These are phyloP conservation scores for Lepidothrix coronata DNA, from an alignment of 2,113 vertebrate genomes.

Conservation along the genomic window DNA sequence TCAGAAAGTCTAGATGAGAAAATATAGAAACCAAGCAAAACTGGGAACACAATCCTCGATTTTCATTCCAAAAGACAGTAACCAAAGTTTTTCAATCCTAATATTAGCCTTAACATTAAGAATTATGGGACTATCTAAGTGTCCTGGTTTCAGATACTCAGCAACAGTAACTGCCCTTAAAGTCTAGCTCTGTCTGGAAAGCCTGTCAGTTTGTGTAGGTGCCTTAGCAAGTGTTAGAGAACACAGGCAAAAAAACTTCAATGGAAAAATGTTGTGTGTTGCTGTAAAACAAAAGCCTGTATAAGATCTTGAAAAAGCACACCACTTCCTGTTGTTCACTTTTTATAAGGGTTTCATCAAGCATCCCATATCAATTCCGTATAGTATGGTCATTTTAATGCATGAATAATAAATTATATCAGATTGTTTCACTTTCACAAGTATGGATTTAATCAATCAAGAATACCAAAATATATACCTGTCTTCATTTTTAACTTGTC, in stretches of 20 bases:
- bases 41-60: background rate
- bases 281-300: background rate
- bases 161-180: background rate
- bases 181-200: background rate
- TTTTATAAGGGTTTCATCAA: background rate
- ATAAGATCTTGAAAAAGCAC: background rate
- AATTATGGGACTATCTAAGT: background rate
- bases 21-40: background rate
- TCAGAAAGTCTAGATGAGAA: background rate
- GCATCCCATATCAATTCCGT: background rate
- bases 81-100: background rate
- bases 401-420: background rate
- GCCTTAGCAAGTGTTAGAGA: background rate
- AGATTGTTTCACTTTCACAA: background rate
- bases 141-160: background rate
- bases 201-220: background rate
- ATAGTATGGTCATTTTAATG: background rate
- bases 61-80: background rate
- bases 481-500: background rate
- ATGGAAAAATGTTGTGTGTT: background rate
- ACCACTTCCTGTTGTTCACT: background rate
- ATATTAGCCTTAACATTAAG: background rate
- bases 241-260: background rate
- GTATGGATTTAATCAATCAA: background rate
- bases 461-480: background rate